Conservation (phyloP, 1,140 invertebrate genomes). For the Aphaenogaster floridana region DNA sequence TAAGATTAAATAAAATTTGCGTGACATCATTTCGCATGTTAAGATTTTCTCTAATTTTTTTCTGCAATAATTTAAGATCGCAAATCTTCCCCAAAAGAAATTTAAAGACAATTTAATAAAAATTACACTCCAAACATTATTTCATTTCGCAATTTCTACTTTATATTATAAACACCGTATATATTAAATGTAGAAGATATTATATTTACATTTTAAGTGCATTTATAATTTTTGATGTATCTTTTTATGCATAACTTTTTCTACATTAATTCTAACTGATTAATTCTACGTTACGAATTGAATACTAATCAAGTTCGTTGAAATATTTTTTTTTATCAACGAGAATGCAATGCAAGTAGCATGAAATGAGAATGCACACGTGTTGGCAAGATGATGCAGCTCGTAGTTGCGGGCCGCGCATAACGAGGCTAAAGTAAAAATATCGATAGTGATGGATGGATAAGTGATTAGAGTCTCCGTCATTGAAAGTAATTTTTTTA, state of each 20-base stretch:
- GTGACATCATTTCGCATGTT: not conserved
- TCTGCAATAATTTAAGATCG: not conserved
- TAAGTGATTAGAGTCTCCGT: conserved; percentile 38
- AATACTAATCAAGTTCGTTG: not conserved
- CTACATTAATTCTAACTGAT: not conserved
- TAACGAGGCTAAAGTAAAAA: conserved; percentile 36
- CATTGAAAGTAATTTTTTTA: conserved; percentile 41
- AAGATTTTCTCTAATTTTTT: not conserved
- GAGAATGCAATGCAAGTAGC: not conserved
- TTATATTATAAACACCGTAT: not conserved
- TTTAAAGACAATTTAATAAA: too few species aligned
- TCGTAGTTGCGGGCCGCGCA: not conserved
- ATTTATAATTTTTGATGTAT: not conserved
- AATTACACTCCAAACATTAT: not conserved
- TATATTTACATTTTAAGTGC: not conserved
- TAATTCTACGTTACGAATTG: not conserved
- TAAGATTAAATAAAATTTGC: not conserved
- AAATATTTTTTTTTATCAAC: not conserved
- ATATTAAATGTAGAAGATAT: not conserved
- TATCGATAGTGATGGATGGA: conserved; percentile 49
- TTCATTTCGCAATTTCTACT: not conserved
- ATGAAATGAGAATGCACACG: not conserved
- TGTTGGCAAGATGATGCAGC: conserved; percentile 31
- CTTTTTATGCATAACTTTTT: not conserved
- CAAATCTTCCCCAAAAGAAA: not conserved